A percentile compares a stretch with the other conserved stretches of the same genome.
phyloP scores from a whole-genome alignment of 2,113 vertebrate species.

The Gracilinanus agilis region DNA sequence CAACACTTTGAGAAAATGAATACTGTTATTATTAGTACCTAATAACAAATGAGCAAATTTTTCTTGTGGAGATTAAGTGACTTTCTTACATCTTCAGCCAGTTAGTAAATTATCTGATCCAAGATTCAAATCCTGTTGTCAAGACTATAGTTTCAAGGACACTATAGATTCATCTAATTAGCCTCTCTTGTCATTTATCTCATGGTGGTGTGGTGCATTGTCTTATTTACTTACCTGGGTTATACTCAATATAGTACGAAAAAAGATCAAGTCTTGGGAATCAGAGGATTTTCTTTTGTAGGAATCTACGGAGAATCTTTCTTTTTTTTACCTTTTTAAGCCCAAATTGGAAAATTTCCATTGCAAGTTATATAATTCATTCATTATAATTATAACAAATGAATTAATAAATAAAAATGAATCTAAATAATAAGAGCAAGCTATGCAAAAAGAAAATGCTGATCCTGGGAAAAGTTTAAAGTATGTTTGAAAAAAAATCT shows the following conservation, averaged over 20 bases:
- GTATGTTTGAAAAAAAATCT: constrained; percentile 34
- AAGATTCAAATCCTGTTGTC: neutral
- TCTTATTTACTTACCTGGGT: neutral
- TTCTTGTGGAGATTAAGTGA: neutral
- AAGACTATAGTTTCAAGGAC: neutral
- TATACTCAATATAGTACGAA: neutral
- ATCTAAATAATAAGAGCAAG: neutral
- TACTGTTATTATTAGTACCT: neutral
- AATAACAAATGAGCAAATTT: neutral
- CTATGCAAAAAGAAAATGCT: neutral
- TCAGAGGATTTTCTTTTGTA: neutral
- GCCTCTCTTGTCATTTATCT: neutral
- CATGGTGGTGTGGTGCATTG: neutral
- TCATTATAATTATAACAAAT: too few species aligned
- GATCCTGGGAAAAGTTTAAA: neutral
- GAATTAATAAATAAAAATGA: neutral
- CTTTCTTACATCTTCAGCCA: neutral
- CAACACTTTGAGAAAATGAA: neutral
- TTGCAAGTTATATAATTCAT: neutral
- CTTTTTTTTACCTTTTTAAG: neutral
- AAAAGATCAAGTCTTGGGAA: neutral
- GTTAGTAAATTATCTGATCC: neutral
- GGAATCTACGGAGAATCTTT: neutral
- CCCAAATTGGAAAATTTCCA: neutral
- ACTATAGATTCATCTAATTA: neutral